Evolutionary conservation across 2,113 vertebrate genomes (phyloP), one percentile per base, ranked within the genome.

Genomic region (Tetrax tetrax): DNA sequence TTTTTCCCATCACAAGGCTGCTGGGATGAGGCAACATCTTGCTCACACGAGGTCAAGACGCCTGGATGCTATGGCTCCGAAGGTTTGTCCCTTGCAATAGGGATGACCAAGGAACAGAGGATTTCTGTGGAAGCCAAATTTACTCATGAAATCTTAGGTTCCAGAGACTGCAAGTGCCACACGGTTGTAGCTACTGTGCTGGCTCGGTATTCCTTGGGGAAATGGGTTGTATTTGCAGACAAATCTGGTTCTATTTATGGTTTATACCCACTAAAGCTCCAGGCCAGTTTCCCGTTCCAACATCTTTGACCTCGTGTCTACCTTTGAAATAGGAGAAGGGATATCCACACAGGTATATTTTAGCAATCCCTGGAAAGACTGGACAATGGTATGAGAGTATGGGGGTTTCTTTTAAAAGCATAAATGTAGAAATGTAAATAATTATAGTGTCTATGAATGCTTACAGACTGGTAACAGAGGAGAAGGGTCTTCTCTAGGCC

Each of bases 111-210:
- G 13, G 14, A 61, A 25, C 8, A 53, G 45, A 79, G 21, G 9
- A 43, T 50, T 83, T 24, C 45, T 53, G 10, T 18, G 48, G 16
- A 92, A 95, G 18, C 5, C 6, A 29, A 12, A 12, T 84, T 75
- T 59, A 17, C 12, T 31, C 4, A 2, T 6, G 37, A 59, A 54
- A 25, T 22, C 37, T 25, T 7, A 2, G 0, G 1, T 37, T 78
- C 47, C 56, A 59, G 43, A 37, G 37, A 1, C 35, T 56, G 29
- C n/a, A 43, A 27, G 33, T 12, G 48, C 56, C 27, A 31, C 3
- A 45, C 35, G n/a, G 61, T 47, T 37, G n/a, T 59, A 86, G 79
- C 33, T 84, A 33, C 69, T 78, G 19, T 20, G 38, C 76, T 71
- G 48, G 14, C 35, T 72, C 35, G 35, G 24, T 7, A 8, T 17